Evolutionary conservation across 2,113 vertebrate genomes (phyloP).

Genomic region (Oceanodroma tethys): DNA sequence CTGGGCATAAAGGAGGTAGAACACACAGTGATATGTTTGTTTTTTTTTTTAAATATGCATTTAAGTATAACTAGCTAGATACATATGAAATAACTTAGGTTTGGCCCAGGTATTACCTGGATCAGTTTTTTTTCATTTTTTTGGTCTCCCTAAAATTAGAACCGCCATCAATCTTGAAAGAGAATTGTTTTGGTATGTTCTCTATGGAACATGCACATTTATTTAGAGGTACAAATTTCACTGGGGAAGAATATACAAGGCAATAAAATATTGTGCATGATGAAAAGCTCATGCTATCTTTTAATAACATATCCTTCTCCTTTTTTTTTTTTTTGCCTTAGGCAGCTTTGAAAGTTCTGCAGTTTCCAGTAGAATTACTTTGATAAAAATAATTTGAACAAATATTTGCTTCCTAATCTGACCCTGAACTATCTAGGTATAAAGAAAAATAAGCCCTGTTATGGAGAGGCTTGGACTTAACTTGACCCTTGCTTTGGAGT

Average conservation of each 20-base stretch:
- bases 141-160: neutral
- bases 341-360: neutral
- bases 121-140: neutral
- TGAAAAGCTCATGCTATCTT: neutral
- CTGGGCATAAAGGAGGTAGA: neutral
- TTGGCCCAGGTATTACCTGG: neutral
- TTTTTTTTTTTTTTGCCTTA: neutral
- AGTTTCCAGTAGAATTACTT: neutral
- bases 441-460: neutral
- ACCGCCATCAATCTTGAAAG: neutral
- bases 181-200: neutral
- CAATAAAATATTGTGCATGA: neutral
- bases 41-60: accelerated
- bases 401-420: neutral
- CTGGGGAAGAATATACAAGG: neutral
- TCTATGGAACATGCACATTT: neutral
- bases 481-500: neutral
- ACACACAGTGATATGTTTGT: neutral
- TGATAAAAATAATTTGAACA: neutral
- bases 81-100: neutral
- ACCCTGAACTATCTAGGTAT: neutral
- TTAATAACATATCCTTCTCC: neutral
- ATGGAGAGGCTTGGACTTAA: neutral
- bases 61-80: neutral
- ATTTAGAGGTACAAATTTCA: neutral